Conservation (phyloP, 1,140 invertebrate species). For the Drosophila truncata region DNA sequence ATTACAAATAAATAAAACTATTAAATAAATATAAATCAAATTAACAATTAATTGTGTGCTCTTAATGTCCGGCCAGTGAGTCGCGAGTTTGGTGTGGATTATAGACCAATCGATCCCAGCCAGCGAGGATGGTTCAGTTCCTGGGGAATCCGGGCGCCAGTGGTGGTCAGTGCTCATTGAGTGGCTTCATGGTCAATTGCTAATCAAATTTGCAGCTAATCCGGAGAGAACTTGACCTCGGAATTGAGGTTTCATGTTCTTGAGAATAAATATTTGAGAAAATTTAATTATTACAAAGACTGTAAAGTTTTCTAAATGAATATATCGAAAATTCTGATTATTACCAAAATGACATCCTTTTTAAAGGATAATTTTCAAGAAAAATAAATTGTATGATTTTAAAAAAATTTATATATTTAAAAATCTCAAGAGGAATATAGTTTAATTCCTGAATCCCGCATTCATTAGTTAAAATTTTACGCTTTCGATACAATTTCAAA, state of each 20-base stretch:
- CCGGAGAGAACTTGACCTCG: slow-evolving; percentile 28
- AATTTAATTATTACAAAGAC: background rate
- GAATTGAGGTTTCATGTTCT: background rate
- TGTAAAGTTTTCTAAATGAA: background rate
- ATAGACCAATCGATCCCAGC: slow-evolving; percentile 12
- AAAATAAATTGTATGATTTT: background rate
- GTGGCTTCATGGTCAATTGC: slow-evolving; percentile 34
- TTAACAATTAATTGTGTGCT: slow-evolving; percentile 1
- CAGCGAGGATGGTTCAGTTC: slow-evolving; percentile 65
- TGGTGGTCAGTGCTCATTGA: slow-evolving; percentile 60
- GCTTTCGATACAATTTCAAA: background rate
- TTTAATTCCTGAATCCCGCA: background rate
- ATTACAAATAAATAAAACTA: slow-evolving; percentile 14
- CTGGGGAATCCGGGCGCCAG: slow-evolving; percentile 55
- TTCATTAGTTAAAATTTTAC: background rate
- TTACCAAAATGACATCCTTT: background rate
- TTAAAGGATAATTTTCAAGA: background rate
- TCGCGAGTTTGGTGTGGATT: slow-evolving; percentile 22
- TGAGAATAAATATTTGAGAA: background rate
- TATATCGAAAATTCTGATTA: background rate
- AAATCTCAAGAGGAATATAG: background rate
- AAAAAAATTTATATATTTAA: no score
- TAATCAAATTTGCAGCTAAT: slow-evolving; percentile 41
- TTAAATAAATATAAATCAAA: slow-evolving; percentile 7
- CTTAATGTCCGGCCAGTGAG: slow-evolving; percentile 43